Conservation (phyloP, 2,888 invertebrate genomes). For the Ectropis crepuscularia region DNA sequence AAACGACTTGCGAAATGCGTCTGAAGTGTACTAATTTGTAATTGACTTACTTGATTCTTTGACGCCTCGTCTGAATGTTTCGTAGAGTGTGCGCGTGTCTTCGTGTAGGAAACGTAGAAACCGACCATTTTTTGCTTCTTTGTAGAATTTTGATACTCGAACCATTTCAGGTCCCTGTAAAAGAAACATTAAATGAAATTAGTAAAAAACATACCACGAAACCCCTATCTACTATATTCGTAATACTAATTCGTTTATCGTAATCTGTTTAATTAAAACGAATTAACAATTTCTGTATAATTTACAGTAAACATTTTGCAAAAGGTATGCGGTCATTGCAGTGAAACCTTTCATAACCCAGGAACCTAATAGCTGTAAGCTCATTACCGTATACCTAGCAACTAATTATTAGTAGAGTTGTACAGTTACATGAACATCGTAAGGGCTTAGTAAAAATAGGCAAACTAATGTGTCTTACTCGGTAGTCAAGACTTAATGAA, state of each 20-base stretch:
- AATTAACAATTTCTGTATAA: too few species aligned
- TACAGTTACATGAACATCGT: neutral
- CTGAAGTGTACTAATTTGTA: neutral
- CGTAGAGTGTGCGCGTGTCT: constrained; percentile 95
- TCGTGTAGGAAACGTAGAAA: constrained; percentile 93
- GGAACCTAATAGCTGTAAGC: constrained; percentile 69
- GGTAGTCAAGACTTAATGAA: too few species aligned
- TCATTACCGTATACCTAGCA: constrained; percentile 56
- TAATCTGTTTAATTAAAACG: too few species aligned
- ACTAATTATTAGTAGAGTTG: constrained; percentile 28
- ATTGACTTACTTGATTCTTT: constrained; percentile 93
- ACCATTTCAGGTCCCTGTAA: constrained; percentile 95
- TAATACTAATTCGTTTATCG: too few species aligned
- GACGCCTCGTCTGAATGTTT: constrained; percentile 95
- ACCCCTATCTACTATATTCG: too few species aligned
- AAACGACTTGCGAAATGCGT: constrained; percentile 22
- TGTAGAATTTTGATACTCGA: constrained; percentile 95
- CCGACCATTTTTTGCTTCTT: constrained; percentile 94
- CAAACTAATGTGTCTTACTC: too few species aligned
- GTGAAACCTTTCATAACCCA: constrained; percentile 68
- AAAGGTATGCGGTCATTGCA: constrained; percentile 54
- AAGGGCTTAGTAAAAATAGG: too few species aligned
- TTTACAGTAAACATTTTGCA: neutral
- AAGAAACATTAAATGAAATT: constrained; percentile 40
- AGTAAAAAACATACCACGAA: too few species aligned